These are phyloP conservation scores for Pelosia muscerda DNA, from an alignment of 2,888 invertebrate species.

Conservation along the genomic window DNA sequence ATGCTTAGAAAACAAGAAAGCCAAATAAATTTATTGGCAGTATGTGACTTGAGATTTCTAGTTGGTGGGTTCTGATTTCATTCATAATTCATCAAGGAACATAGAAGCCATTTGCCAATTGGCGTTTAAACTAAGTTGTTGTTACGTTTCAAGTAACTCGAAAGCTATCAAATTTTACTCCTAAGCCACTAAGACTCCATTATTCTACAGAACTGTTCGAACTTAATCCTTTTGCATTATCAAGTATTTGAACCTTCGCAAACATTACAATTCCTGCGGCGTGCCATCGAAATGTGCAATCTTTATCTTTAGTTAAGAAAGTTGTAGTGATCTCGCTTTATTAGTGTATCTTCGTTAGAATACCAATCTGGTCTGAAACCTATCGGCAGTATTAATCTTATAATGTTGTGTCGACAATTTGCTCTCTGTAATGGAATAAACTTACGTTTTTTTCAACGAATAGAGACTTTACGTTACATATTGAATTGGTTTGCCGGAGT, in stretches of 20 bases:
- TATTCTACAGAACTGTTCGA: constrained; percentile 6
- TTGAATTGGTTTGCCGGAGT: not conserved
- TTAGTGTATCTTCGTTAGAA: constrained; percentile 13
- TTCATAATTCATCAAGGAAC: not conserved
- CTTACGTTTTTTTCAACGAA: not conserved
- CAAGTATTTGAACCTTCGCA: constrained; percentile 16
- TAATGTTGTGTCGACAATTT: not conserved
- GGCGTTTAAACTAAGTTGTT: constrained; percentile 3
- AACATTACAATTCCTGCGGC: constrained; percentile 36
- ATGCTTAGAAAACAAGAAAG: no score
- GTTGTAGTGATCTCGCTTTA: constrained; percentile 27
- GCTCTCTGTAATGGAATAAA: not conserved
- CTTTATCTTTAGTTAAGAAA: constrained; percentile 35
- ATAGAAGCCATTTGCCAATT: constrained; percentile 3
- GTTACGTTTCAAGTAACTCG: constrained; percentile 10
- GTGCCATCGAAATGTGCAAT: constrained; percentile 32
- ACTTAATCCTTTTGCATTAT: constrained; percentile 19
- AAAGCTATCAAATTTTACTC: constrained; percentile 5
- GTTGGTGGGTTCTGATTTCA: not conserved
- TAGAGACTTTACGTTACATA: not conserved
- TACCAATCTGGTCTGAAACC: constrained; percentile 16
- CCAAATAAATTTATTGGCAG: no score
- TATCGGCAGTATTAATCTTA: not conserved
- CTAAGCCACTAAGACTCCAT: constrained; percentile 9
- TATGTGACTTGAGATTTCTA: not conserved